Evolutionary conservation across 1,140 invertebrate genomes (phyloP), one percentile per base, ranked within the genome.

Genomic region (Agrilus planipennis): DNA sequence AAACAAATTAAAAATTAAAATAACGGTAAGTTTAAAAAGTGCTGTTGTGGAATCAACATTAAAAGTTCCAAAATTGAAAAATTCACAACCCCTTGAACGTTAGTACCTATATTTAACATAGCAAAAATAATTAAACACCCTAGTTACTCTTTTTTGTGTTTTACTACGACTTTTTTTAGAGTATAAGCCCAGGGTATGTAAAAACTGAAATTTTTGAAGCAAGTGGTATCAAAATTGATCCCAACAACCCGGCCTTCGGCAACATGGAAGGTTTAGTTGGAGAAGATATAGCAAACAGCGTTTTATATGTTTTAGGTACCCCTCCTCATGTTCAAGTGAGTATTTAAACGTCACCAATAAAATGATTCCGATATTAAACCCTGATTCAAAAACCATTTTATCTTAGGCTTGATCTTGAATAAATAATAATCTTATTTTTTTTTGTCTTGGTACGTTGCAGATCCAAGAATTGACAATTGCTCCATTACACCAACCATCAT

Each of bases 11-110:
- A 50, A 46, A 41, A 68, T 68, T 31, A 63, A 60, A 57, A 44
- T 70, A 22, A 68, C 66, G 2, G 67, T 70, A 55, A 49, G 44
- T 41, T 19, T 40, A 37, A 39, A 37, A 36, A 25, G n/a, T 25
- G 7, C 7, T n/a, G 7, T n/a, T n/a, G n/a, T n/a, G n/a, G n/a
- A n/a, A n/a, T n/a, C n/a, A n/a, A n/a, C n/a, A n/a, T n/a, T n/a
- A n/a, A n/a, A n/a, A n/a, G n/a, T n/a, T n/a, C n/a, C n/a, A n/a
- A n/a, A n/a, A n/a, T n/a, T n/a, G n/a, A n/a, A n/a, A n/a, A n/a
- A 36, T 19, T 31, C 12, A 16, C 12, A 31, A 6, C 29, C 15
- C 12, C 7, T 9, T 31, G 20, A 36, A 4, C 3, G 2, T 16
- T 17, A 15, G 6, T 17, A 11, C 7, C 16, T 16, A 32, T 36